phyloP scores from a whole-genome alignment of 2,113 vertebrate genomes.

The Anoura caudifer region DNA sequence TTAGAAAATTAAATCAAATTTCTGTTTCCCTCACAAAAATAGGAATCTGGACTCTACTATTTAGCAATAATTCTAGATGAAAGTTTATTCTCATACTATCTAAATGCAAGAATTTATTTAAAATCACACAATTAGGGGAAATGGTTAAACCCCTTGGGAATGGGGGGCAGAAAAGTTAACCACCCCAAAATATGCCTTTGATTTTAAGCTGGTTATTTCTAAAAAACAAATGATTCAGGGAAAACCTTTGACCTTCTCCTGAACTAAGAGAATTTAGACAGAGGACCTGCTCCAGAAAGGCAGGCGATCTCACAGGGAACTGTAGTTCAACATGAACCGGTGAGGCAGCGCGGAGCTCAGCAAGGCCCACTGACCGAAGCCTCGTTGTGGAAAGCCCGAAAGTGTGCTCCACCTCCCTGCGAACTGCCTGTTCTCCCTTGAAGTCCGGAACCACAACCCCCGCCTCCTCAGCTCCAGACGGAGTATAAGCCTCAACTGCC shows the following conservation, averaged over 20 bases:
- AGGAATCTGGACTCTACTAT: not conserved
- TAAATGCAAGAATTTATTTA: not conserved
- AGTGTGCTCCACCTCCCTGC: not conserved
- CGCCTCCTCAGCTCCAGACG: not conserved
- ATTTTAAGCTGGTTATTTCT: not conserved
- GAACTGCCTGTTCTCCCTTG: no score
- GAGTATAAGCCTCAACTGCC: not conserved
- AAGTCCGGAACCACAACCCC: not conserved
- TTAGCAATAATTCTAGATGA: not conserved
- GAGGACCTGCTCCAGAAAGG: not conserved
- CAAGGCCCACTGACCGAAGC: not conserved
- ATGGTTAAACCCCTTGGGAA: not conserved
- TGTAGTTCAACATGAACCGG: not conserved
- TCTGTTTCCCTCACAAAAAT: not conserved
- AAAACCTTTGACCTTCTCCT: not conserved
- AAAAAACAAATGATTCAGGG: not conserved
- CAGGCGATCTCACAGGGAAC: not conserved
- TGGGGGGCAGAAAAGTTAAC: not conserved
- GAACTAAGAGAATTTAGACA: not conserved
- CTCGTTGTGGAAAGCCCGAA: not conserved
- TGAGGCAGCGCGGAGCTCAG: not conserved
- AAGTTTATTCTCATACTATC: not conserved
- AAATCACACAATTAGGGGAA: not conserved
- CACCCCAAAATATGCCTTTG: not conserved
- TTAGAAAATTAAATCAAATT: not conserved